Base-by-base conservation (phyloP, 2,888 invertebrate genomes). In the Drosophila kokeensis region DNA sequence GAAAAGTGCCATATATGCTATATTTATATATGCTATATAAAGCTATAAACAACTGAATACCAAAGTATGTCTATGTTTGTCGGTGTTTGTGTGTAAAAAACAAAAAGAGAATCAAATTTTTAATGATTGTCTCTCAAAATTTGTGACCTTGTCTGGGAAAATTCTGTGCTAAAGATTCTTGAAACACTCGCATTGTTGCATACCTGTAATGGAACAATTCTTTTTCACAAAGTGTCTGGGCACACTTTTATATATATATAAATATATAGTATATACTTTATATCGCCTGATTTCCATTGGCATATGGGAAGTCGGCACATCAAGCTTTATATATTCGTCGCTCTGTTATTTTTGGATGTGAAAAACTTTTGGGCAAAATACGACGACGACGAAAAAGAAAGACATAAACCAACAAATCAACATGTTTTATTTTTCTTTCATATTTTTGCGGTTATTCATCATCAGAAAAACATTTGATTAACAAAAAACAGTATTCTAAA, bases 331-430 rank as follows among this genome's bases (percentile, higher is more conserved):
- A 76, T 81, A 69, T 80, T 70, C 21, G 54, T 73, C 52, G 29
- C 52, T 52, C 73, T 89, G 73, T 79, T 87, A 85, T 89, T 89
- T 89, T 84, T 87, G 68, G 70, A 58, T 54, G 74, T 57, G 54
- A 62, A 73, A 63, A 67, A 67, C 66, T 55, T 70, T 83, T 83
- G 63, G 75, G 30, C 69, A 80, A 79, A 89, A 78, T 69, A 60
- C 30, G 24, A 15, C 27, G 27, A 29, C 27, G 45, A 57, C 27
- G 30, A 68, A 69, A 68, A 30, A 36, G 21, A 40, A 4, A 18
- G 2, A 42, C 15, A 18, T 8, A 45, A 7, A 21, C 45, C 21
- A 11, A 24, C 32, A 34, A 59, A 32, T 52, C 53, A 82, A 73
- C 70, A 79, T 87, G 82, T 69, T 89, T 73, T 74, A n/a, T 55